Evolutionary conservation across 2,888 invertebrate species (phyloP), one percentile per base, ranked within the genome.

Genomic region (Choristoneura rosaceana): DNA sequence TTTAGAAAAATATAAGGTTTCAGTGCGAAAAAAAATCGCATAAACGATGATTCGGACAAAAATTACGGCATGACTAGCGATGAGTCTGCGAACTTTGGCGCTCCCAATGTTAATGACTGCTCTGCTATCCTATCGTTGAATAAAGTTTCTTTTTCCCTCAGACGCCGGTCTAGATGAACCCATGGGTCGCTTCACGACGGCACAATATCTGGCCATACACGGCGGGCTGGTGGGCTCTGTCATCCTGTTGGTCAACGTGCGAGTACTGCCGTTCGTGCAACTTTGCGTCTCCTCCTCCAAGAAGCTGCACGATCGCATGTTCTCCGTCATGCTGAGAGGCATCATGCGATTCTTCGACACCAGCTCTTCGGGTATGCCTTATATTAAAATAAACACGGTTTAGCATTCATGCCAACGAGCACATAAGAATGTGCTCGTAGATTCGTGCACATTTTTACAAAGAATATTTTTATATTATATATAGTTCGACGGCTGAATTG

Each of bases 341-440:
- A 86, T 94, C 70, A 94, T 94, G 92, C 80, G 94, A 63, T 98
- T 98, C 87, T 98, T 98, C 84, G 97, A 98, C 81, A 96, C 96
- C 0, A 98, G 98, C 87, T 97, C 98, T 2, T 95, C 96, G 78
- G 94, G 94, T 93, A 82, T 74, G 74, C 9, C 10, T 38, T 60
- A 7, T 47, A 5, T 4, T n/a, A 47, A 14, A n/a, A 12, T n/a
- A 47, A 14, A 47, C 4, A 14, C 3, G n/a, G 47, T 14, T 47
- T 47, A 47, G 34, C 8, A 4, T 60, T 38, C 15, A 25, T 25
- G 2, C 25, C n/a, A n/a, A n/a, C n/a, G n/a, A n/a, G n/a, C n/a
- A n/a, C n/a, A n/a, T n/a, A n/a, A n/a, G n/a, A n/a, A 25, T 25
- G 2, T 25, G 25, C 25, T 25, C 25, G 25, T 25, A 25, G 25